A percentile compares a stretch with the other conserved stretches of the same genome.
Conservation (phyloP, 2,113 vertebrate genomes). For the Cervus canadensis region DNA sequence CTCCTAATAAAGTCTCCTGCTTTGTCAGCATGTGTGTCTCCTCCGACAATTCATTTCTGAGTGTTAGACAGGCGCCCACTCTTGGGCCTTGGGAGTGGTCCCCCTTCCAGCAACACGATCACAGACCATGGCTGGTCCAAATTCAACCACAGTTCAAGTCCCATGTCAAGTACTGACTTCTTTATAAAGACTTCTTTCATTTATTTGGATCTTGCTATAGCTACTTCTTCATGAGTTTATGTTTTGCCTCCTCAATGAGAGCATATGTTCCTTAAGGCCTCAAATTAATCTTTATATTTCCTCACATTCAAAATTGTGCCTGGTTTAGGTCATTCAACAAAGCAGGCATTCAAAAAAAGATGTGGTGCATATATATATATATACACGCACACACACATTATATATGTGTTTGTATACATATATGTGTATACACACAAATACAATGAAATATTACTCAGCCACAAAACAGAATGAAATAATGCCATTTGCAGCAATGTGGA, state of each 20-base stretch:
- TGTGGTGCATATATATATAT: not conserved
- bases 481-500: not conserved
- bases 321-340: not conserved
- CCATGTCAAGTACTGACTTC: conserved; percentile 4
- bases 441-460: not conserved
- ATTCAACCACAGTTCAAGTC: not conserved
- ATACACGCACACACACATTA: not conserved
- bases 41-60: not conserved
- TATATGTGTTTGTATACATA: not conserved
- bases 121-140: not conserved
- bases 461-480: not conserved
- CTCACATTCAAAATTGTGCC: not conserved
- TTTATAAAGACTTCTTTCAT: not conserved
- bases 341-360: not conserved
- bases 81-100: not conserved
- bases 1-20: not conserved
- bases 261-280: not conserved
- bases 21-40: not conserved
- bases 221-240: not conserved
- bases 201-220: not conserved
- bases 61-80: not conserved
- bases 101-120: not conserved
- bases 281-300: not conserved
- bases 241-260: not conserved
- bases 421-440: not conserved